Percentiles rank a stretch among this genome's conserved stretches.
phyloP scores from a whole-genome alignment of 2,888 invertebrate genomes.

The Torymus tubicola region DNA sequence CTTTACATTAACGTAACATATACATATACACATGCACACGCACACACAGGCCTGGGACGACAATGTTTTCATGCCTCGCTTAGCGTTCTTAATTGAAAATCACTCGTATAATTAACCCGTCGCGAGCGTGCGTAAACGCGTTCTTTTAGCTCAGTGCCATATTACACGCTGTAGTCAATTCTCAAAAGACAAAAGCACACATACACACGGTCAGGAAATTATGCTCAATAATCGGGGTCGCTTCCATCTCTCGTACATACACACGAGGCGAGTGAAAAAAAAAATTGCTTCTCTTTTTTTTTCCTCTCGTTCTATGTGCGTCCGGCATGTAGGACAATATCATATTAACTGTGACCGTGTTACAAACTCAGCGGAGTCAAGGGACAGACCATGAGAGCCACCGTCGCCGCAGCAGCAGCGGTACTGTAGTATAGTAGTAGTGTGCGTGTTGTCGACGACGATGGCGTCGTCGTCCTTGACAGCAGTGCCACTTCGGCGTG shows the following conservation, averaged over 20 bases:
- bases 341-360: slow-evolving; percentile 56
- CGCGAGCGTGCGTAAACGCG: background rate
- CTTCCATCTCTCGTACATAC: slow-evolving; percentile 18
- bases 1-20: no score
- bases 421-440: background rate
- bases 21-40: no score
- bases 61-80: no score
- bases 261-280: slow-evolving; percentile 4
- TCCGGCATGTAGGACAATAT: slow-evolving; percentile 56
- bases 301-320: slow-evolving; percentile 34
- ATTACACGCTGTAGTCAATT: background rate
- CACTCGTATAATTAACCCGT: slow-evolving; percentile 9
- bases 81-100: background rate
- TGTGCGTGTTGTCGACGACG: slow-evolving; percentile 43
- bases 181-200: slow-evolving; percentile 21
- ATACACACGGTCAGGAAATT: slow-evolving; percentile 38
- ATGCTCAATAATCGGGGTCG: slow-evolving; percentile 48
- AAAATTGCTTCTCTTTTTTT: slow-evolving; percentile 31
- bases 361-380: slow-evolving; percentile 55
- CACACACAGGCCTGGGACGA: no score
- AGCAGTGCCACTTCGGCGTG: slow-evolving; percentile 60
- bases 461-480: slow-evolving; percentile 56
- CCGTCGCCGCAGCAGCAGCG: no score
- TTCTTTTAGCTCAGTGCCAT: background rate
- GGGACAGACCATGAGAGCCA: slow-evolving; percentile 54